These are phyloP conservation scores for Helobdella robusta DNA, from an alignment of 2,888 invertebrate species.

Conservation along the genomic window DNA sequence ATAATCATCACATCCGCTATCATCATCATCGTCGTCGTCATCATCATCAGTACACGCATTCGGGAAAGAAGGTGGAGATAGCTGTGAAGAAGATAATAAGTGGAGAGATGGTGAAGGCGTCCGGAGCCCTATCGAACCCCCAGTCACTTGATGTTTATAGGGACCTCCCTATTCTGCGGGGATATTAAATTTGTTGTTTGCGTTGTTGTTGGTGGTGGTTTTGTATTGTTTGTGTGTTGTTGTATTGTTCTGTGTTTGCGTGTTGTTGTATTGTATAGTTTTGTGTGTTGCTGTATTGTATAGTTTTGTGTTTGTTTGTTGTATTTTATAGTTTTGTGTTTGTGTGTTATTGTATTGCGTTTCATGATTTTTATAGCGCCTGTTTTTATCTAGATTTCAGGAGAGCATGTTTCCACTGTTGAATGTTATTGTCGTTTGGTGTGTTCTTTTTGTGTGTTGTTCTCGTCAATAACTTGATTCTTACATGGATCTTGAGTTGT, in stretches of 20 bases:
- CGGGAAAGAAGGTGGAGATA: constrained; percentile 57
- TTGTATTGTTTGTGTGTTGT: neutral
- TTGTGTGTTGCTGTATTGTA: no score
- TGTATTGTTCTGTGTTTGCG: neutral
- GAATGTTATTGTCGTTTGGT: no score
- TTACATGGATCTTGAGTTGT: no score
- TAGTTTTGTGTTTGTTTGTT: constrained; percentile 10
- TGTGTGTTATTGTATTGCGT: no score
- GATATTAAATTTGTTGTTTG: constrained; percentile 32
- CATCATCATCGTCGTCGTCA: neutral
- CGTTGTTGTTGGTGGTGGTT: no score
- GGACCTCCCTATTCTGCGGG: constrained; percentile 46
- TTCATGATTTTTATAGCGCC: no score
- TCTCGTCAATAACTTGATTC: no score
- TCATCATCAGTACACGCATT: constrained; percentile 53
- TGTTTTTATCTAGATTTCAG: no score
- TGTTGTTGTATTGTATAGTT: no score
- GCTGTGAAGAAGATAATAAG: constrained; percentile 54
- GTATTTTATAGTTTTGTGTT: no score
- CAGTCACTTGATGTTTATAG: constrained; percentile 49
- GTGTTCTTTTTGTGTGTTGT: no score
- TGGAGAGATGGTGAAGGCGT: constrained; percentile 51
- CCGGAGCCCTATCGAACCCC: constrained; percentile 53
- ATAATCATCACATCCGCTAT: neutral
- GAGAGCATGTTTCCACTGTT: no score